These are phyloP conservation scores for Apistogramma diplotaenia DNA, from an alignment of 2,113 vertebrate genomes.

Conservation along the genomic window DNA sequence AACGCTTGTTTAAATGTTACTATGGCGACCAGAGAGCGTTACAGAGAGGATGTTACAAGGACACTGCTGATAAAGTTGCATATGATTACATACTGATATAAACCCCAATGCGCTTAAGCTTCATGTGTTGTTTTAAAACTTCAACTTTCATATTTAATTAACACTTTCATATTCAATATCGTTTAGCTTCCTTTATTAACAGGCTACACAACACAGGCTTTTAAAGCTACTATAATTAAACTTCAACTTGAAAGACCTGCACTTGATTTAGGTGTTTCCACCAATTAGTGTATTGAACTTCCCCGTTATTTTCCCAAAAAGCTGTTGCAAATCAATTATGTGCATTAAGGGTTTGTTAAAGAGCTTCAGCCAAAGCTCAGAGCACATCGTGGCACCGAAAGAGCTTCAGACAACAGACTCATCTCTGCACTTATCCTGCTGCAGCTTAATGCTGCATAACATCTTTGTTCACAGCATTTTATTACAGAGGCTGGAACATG, in stretches of 20 bases:
- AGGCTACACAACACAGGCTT: not conserved
- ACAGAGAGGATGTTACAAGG: too few species aligned
- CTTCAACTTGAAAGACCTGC: not conserved
- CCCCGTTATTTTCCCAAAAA: not conserved
- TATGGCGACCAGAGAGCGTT: too few species aligned
- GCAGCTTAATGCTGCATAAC: not conserved
- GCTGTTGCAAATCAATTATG: not conserved
- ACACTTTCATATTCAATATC: not conserved
- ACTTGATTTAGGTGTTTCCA: not conserved
- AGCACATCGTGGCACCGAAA: not conserved
- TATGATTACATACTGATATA: too few species aligned
- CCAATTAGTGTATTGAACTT: not conserved
- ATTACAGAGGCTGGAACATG: not conserved
- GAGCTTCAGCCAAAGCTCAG: not conserved
- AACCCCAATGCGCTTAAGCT: rapidly evolving
- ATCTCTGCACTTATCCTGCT: not conserved
- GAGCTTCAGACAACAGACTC: not conserved
- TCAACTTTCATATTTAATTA: not conserved
- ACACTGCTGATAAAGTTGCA: too few species aligned
- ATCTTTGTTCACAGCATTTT: not conserved
- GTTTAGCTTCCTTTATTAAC: not conserved
- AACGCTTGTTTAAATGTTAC: too few species aligned
- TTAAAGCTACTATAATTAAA: not conserved
- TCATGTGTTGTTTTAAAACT: not conserved
- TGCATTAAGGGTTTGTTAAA: not conserved